A percentile compares a stretch with the other conserved stretches of the same genome.
Conservation (phyloP, 2,113 vertebrate genomes). For the Onychostoma macrolepis region DNA sequence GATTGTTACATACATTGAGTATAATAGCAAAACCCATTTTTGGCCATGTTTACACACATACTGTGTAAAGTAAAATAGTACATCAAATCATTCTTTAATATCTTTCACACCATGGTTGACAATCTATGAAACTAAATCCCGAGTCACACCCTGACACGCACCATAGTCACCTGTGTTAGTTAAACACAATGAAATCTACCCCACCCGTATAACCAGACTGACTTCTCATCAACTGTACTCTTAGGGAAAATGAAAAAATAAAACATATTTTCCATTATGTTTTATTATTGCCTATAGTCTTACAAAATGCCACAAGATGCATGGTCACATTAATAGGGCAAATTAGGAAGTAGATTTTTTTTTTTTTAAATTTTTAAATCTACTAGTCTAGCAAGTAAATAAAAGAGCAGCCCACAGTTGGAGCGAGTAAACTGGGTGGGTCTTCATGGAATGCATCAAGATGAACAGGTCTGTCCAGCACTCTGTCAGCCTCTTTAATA, state of each 20-base stretch:
- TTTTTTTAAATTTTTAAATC: too few relatives aligned
- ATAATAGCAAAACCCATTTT: too few relatives aligned
- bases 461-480: slow-evolving; percentile 47
- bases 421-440: slow-evolving; percentile 50
- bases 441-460: slow-evolving; percentile 8
- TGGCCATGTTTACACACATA: too few relatives aligned
- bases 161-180: not conserved
- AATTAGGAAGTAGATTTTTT: not conserved
- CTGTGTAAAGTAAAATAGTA: too few relatives aligned
- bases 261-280: not conserved
- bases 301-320: not conserved
- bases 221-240: not conserved
- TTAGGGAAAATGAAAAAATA: not conserved
- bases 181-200: not conserved
- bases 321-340: not conserved
- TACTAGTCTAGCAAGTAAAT: not conserved
- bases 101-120: too few relatives aligned
- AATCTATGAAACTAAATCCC: not conserved
- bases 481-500: slow-evolving; percentile 29
- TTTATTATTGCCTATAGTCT: not conserved
- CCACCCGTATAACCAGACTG: not conserved
- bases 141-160: not conserved
- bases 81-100: too few relatives aligned
- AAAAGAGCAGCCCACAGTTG: slow-evolving; percentile 32
- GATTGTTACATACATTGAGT: too few relatives aligned